Base-by-base conservation (phyloP, 2,797 vertebrate species). In the Oreonectes daqikongensis region DNA sequence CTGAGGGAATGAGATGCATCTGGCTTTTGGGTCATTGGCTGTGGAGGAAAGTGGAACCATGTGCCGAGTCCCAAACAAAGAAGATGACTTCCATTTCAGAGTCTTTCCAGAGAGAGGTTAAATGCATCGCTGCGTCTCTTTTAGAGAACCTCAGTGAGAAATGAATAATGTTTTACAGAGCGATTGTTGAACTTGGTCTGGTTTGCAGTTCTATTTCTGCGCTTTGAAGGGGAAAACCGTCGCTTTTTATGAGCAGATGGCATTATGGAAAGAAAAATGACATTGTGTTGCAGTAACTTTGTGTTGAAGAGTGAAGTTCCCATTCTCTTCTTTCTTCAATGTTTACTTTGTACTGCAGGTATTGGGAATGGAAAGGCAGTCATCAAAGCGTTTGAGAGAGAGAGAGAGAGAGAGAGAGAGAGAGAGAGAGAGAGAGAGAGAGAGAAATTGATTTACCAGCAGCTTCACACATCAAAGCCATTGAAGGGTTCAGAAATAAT, bases 41-140 rank as follows among this genome's bases (percentile, higher is more conserved):
- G 35, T 68, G 77, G 38, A 61, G 79, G 76, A 87, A 88, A 89
- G 79, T 86, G 71, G 78, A 89, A 88, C 86, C 89, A 88, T 87
- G 88, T 90, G 88, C 83, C 79, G 42, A 40, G 77, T 79, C 75
- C 71, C 77, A 84, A 81, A 82, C 81, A 82, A 85, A 85, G 76
- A 83, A 42, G 28, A 40, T 38, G 53, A 59, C 73, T 79, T 81
- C 79, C 10, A 83, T 65, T 79, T n/a, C n/a, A n/a, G n/a, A n/a
- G n/a, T n/a, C n/a, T n/a, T n/a, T 84, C 76, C 81, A 86, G 84
- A 85, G 79, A 80, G 71, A 83, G 83, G 80, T 85, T 84, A 71
- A 81, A 86, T 6, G 83, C 85, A 78, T 85, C 77, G 82, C 32
- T 86, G 84, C 68, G 18, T 82, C 69, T 78, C 64, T 83, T 72